Base-by-base conservation (phyloP, 1,140 invertebrate genomes). In the Drosophila lacteicornis region DNA sequence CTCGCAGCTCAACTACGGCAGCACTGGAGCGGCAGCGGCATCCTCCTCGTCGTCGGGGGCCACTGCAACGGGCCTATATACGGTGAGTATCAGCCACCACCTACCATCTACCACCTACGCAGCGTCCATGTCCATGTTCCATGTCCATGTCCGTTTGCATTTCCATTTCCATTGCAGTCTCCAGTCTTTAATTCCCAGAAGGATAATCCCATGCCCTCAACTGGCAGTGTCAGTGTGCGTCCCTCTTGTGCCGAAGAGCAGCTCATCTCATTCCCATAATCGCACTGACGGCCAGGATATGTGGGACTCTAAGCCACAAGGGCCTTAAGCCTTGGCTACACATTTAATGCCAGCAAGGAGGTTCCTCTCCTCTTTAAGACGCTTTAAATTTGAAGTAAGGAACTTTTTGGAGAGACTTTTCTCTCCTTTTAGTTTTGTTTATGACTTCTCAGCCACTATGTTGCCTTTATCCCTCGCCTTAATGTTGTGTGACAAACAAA, bases 1-100 rank as follows among this genome's bases (percentile, higher is more conserved):
- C 92, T 95, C 95, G 76, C 95, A 96, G 93, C 94, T 95, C 79
- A 96, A 95, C 91, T 97, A 97, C 94, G 96, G 96, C 75, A 96
- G 96, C 73, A 96, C 96, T 57, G 95, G 95, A 74, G 95, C 95
- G 75, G 94, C 94, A 59, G 92, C 94, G 66, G 92, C 94, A 74
- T 92, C 93, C 91, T 91, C 86, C 92, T 94, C 94, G 60, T 87
- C 85, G 63, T 88, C 84, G 75, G 93, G 94, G 91, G 93, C 94
- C 92, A 88, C 84, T 70, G 84, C 85, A 88, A 75, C 84, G 78
- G 82, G 92, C 86, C 81, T 91, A 68, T 93, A 93, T 94, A 95
- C 94, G 94, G 95, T 94, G 93, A 93, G 80, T 50, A 17, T 33
- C 6, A 15, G 12, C 2, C 8, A 9, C 13, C 19, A 56, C 4